Percentiles rank a stretch among this genome's conserved stretches.
Evolutionary conservation across 2,888 invertebrate genomes (phyloP).

Genomic region (Tuta absoluta): DNA sequence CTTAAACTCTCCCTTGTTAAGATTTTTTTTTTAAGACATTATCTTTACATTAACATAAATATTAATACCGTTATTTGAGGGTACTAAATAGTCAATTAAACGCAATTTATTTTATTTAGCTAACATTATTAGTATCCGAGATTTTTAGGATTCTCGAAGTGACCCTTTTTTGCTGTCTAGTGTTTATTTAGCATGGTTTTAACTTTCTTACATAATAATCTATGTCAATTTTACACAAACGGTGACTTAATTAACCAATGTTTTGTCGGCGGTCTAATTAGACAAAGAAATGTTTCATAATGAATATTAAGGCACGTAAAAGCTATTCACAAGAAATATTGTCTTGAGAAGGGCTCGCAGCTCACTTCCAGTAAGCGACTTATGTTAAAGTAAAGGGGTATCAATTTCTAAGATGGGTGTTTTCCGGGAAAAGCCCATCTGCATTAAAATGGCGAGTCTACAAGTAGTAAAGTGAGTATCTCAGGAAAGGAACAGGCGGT

Average conservation of each 20-base stretch:
- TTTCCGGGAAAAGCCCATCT: conserved; percentile 27
- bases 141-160: too few relatives aligned
- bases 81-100: too few relatives aligned
- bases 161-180: too few relatives aligned
- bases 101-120: too few relatives aligned
- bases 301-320: conserved; percentile 4
- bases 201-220: too few relatives aligned
- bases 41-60: too few relatives aligned
- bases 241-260: neutral
- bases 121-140: too few relatives aligned
- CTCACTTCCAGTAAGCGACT: conserved; percentile 16
- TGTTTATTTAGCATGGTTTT: too few relatives aligned
- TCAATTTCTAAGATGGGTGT: conserved; percentile 26
- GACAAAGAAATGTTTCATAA: neutral
- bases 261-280: neutral
- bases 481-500: conserved; percentile 32
- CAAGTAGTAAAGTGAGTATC: neutral
- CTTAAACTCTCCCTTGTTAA: too few relatives aligned
- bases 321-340: conserved; percentile 5
- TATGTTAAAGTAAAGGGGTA: conserved; percentile 28
- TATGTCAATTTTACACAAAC: neutral
- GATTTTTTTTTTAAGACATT: too few relatives aligned
- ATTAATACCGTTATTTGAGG: too few relatives aligned
- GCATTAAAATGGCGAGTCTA: conserved; percentile 28
- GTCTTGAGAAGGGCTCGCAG: neutral